Conservation (phyloP, 2,113 vertebrate genomes). For the Channa maculata region DNA sequence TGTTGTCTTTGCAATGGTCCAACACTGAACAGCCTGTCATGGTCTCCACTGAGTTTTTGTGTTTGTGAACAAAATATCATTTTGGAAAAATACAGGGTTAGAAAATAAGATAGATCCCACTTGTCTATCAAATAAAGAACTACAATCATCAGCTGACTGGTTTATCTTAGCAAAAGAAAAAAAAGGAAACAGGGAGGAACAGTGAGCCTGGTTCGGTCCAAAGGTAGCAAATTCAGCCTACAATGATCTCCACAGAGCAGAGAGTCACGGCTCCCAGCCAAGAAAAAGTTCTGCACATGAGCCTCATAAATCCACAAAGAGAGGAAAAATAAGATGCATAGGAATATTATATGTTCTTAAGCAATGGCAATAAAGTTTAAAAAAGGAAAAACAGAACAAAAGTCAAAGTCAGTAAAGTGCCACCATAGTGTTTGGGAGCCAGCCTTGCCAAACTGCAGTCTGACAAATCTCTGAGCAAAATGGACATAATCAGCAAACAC, state of each 20-base stretch:
- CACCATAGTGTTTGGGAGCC: no score
- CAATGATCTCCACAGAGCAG: no score
- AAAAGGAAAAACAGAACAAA: no score
- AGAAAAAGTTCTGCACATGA: neutral
- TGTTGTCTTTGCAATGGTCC: conserved; percentile 33
- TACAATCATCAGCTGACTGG: neutral
- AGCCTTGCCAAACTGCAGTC: no score
- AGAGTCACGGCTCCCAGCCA: neutral
- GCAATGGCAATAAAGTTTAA: no score
- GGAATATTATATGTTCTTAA: no score
- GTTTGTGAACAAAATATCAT: neutral
- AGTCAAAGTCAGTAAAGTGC: no score
- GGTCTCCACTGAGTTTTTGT: conserved; percentile 13
- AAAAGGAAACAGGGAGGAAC: neutral
- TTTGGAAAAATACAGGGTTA: neutral
- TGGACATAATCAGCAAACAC: no score
- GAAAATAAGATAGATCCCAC: neutral
- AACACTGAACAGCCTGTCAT: conserved; percentile 28
- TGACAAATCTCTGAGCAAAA: no score
- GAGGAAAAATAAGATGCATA: neutral
- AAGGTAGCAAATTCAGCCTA: no score
- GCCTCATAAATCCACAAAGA: neutral
- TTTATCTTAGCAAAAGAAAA: conserved; percentile 10
- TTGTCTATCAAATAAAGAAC: neutral
- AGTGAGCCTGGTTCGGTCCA: neutral